Conservation (phyloP, 2,888 invertebrate genomes). For the Apocheima hispidaria region DNA sequence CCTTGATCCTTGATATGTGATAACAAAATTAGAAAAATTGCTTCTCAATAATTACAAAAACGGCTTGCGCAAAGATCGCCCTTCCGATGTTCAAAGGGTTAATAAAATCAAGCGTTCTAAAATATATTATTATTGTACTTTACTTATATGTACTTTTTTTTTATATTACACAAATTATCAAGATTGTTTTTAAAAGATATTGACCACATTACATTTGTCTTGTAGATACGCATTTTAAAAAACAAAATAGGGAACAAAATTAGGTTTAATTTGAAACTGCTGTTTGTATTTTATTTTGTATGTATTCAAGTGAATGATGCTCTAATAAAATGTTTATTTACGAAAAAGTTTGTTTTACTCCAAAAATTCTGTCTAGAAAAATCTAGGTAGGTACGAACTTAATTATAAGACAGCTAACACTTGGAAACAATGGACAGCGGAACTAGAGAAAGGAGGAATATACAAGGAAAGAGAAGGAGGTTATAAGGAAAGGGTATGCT, state of each 20-base stretch:
- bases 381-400: neutral
- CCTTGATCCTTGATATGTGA: too few relatives aligned
- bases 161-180: neutral
- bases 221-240: neutral
- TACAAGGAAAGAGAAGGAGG: too few relatives aligned
- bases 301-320: constrained; percentile 58
- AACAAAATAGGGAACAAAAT: constrained; percentile 38
- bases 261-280: constrained; percentile 42
- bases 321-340: constrained; percentile 60
- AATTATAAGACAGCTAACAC: too few relatives aligned
- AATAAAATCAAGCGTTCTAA: too few relatives aligned
- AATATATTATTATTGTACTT: neutral
- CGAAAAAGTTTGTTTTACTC: constrained; percentile 31
- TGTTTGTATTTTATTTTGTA: constrained; percentile 54
- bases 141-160: neutral
- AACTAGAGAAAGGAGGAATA: too few relatives aligned
- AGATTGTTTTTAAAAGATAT: neutral
- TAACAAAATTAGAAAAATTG: too few relatives aligned
- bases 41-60: too few relatives aligned
- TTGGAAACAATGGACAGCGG: too few relatives aligned
- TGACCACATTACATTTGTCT: neutral
- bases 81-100: too few relatives aligned
- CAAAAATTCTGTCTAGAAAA: neutral
- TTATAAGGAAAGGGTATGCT: too few relatives aligned
- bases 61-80: too few relatives aligned